phyloP scores from a whole-genome alignment of 2,797 vertebrate species.

The Eospalax fontanierii region DNA sequence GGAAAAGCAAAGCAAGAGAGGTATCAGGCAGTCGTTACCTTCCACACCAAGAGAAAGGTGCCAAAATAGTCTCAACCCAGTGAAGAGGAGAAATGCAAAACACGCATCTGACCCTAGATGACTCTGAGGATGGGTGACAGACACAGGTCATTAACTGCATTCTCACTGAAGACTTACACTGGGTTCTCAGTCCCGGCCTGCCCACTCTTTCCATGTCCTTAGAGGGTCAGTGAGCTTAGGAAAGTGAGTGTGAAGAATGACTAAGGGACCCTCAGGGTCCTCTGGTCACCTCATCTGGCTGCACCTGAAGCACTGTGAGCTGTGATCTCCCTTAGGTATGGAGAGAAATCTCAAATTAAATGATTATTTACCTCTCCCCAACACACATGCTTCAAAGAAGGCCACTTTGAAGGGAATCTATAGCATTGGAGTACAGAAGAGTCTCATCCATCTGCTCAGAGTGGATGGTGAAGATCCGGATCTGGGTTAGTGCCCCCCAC shows the following conservation, averaged over 20 bases:
- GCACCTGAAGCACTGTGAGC: not conserved
- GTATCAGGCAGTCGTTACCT: not conserved
- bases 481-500: rapidly evolving
- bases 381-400: slow-evolving; percentile 65
- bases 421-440: not conserved
- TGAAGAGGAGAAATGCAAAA: slow-evolving; percentile 3
- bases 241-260: slow-evolving; percentile 50
- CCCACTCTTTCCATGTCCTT: not conserved
- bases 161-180: not conserved
- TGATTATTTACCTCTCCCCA: slow-evolving; percentile 59
- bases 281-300: not conserved
- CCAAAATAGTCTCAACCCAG: not conserved
- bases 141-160: not conserved
- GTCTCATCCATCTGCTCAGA: not conserved
- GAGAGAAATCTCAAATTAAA: slow-evolving; percentile 56
- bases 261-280: not conserved
- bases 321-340: slow-evolving; percentile 56
- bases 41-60: not conserved
- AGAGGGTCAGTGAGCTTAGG: not conserved
- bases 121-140: not conserved
- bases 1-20: not conserved
- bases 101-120: not conserved
- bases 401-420: not conserved
- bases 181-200: not conserved
- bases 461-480: not conserved